Evolutionary conservation across 2,888 invertebrate genomes (phyloP).

Genomic region (Conchocele bisecta): DNA sequence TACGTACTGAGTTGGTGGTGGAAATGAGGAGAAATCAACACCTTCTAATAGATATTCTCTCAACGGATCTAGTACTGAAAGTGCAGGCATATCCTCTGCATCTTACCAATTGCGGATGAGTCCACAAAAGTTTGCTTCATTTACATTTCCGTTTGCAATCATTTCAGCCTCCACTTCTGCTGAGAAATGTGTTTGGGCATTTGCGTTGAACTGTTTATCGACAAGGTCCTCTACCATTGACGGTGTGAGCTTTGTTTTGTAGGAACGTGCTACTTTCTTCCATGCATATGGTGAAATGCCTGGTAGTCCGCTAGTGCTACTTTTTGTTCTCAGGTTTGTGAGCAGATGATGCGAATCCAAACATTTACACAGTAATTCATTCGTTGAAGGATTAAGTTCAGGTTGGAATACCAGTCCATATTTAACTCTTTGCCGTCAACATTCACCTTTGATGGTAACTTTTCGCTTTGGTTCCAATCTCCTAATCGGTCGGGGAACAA

Average conservation of each 20-base stretch:
- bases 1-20: conserved; percentile 20
- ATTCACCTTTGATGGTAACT: neutral
- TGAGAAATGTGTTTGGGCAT: conserved; percentile 27
- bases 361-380: neutral
- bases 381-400: neutral
- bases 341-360: conserved; percentile 13
- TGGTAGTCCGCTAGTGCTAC: neutral
- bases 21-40: conserved; percentile 24
- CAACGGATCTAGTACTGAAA: conserved; percentile 5
- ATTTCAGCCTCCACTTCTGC: conserved; percentile 27
- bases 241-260: neutral
- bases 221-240: conserved; percentile 16
- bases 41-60: conserved; percentile 13
- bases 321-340: conserved; percentile 3
- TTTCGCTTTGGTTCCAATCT: neutral
- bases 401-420: conserved; percentile 18
- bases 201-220: conserved; percentile 15
- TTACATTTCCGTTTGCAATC: conserved; percentile 14
- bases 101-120: conserved; percentile 39
- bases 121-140: conserved; percentile 28
- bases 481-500: neutral
- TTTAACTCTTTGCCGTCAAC: neutral
- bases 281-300: conserved; percentile 15
- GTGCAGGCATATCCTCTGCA: conserved; percentile 34
- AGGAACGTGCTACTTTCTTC: conserved; percentile 11